Conservation (phyloP, 2,113 vertebrate species). For the Gavialis gangeticus region DNA sequence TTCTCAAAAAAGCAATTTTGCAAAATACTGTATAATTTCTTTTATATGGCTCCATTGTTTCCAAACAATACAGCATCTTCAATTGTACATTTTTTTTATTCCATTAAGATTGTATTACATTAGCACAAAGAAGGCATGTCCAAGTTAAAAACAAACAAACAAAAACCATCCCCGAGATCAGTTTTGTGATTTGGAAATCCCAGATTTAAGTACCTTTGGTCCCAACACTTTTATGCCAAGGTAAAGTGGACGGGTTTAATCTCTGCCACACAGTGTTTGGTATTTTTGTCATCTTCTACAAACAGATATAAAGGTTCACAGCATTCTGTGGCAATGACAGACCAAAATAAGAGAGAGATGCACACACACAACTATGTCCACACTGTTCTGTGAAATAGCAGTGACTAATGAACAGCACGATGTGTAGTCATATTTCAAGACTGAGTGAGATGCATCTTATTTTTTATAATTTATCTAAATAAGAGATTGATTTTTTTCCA, state of each 20-base stretch:
- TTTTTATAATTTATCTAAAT: neutral
- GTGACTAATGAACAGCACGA: conserved; percentile 14
- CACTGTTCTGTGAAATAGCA: conserved; percentile 38
- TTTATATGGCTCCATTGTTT: conserved; percentile 69
- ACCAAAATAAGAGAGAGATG: neutral
- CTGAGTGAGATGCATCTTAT: conserved; percentile 34
- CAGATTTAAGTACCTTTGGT: conserved; percentile 77
- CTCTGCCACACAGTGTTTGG: conserved; percentile 47
- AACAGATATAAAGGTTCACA: conserved; percentile 48
- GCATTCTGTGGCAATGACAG: conserved; percentile 57
- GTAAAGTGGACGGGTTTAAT: conserved; percentile 44
- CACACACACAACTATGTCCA: neutral
- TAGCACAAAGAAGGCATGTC: conserved; percentile 20
- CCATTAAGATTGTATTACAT: conserved; percentile 20
- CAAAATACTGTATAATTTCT: conserved; percentile 69
- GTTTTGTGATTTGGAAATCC: conserved; percentile 42
- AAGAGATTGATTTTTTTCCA: conserved; percentile 41
- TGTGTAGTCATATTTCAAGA: conserved; percentile 12
- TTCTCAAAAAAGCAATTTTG: conserved; percentile 65
- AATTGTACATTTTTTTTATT: neutral
- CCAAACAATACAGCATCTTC: conserved; percentile 47
- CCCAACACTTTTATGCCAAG: conserved; percentile 62
- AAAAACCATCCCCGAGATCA: neutral
- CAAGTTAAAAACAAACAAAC: neutral
- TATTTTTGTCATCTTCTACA: conserved; percentile 29